Evolutionary conservation across 2,797 vertebrate genomes (phyloP).

Genomic region (Falco naumanni): DNA sequence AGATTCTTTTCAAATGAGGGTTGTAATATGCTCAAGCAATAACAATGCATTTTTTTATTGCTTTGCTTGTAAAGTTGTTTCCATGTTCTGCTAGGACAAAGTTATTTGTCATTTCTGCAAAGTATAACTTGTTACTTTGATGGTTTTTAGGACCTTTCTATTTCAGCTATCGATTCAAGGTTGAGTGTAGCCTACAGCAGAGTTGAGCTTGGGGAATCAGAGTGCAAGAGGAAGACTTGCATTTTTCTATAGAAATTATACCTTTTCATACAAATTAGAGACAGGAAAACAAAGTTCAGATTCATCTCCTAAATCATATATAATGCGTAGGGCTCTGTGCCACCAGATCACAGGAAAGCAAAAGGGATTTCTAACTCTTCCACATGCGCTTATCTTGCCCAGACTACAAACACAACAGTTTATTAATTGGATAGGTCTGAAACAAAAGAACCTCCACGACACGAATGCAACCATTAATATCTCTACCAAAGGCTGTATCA

Average conservation of each 20-base stretch:
- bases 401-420: not conserved
- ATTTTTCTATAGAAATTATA: not conserved
- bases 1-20: constrained; percentile 49
- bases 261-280: constrained; percentile 30
- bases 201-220: constrained; percentile 1
- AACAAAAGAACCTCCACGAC: not conserved
- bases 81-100: constrained; percentile 39
- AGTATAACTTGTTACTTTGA: constrained; percentile 36
- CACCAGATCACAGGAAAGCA: not conserved
- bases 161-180: constrained; percentile 56
- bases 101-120: constrained; percentile 57
- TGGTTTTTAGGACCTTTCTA: constrained; percentile 30
- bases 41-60: constrained; percentile 45
- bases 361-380: not conserved
- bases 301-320: not conserved
- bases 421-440: not conserved
- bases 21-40: constrained; percentile 52
- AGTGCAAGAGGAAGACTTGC: not conserved
- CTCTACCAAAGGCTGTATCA: not conserved
- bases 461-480: not conserved
- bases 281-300: not conserved
- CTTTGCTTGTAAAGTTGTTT: constrained; percentile 45
- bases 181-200: constrained; percentile 62
- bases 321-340: not conserved
- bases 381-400: not conserved